phyloP scores from a whole-genome alignment of 2,888 invertebrate genomes.

The Himalopsyche anomala region DNA sequence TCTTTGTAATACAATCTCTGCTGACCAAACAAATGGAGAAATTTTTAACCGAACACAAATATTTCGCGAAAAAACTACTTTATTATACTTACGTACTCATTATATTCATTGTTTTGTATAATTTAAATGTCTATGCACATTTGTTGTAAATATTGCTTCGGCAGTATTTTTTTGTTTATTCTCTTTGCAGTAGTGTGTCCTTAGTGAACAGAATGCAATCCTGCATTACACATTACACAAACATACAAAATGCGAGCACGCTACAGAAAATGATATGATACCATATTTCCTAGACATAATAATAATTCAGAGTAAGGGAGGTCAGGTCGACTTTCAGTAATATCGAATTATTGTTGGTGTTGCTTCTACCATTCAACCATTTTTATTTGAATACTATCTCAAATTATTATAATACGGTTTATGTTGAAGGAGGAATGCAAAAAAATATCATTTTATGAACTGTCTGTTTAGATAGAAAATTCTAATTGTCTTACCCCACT shows the following conservation, averaged over 20 bases:
- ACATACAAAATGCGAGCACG: not conserved
- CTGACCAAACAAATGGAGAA: too few species aligned
- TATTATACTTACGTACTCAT: not conserved
- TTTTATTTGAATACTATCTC: too few species aligned
- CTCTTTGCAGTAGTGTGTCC: not conserved
- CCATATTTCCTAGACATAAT: not conserved
- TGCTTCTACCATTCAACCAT: not conserved
- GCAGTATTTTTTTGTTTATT: not conserved
- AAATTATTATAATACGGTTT: not conserved
- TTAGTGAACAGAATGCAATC: not conserved
- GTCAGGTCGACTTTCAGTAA: not conserved
- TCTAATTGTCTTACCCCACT: not conserved
- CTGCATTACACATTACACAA: not conserved
- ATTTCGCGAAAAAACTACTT: too few species aligned
- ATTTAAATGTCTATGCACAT: not conserved
- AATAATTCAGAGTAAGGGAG: slow-evolving; percentile 7
- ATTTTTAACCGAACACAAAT: too few species aligned
- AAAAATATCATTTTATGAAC: not conserved
- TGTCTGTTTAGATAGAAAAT: not conserved
- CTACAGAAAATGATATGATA: not conserved
- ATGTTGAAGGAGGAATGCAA: not conserved
- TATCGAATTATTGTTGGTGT: not conserved
- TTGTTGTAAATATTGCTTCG: not conserved
- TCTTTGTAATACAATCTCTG: too few species aligned
- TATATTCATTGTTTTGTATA: not conserved